phyloP scores from a whole-genome alignment of 2,113 vertebrate genomes.

The Neotoma lepida region DNA sequence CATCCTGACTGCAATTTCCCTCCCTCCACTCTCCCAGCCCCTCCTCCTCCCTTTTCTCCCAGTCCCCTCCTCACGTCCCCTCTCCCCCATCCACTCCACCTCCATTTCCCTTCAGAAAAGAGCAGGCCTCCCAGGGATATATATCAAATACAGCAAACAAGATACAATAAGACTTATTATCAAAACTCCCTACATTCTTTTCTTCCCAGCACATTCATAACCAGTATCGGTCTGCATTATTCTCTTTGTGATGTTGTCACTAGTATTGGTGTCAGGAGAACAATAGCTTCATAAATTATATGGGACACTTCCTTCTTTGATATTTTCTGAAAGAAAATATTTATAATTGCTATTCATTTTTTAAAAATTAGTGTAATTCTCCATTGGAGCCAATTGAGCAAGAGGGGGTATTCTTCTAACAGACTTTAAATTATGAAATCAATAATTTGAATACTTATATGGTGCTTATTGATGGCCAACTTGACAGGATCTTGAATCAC shows the following conservation, averaged over 20 bases:
- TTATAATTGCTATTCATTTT: background rate
- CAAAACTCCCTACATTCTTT: background rate
- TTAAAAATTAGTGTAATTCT: conserved; percentile 16
- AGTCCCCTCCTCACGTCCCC: background rate
- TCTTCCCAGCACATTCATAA: background rate
- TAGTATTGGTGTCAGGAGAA: background rate
- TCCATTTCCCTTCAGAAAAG: background rate
- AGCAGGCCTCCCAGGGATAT: background rate
- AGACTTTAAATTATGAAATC: background rate
- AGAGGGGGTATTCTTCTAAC: background rate
- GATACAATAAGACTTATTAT: background rate
- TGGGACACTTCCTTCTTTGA: background rate
- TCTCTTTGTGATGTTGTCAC: background rate
- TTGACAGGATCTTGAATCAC: background rate
- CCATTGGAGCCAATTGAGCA: background rate
- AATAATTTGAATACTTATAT: background rate
- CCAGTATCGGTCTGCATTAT: background rate
- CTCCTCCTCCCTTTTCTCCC: background rate
- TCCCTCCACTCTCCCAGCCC: background rate
- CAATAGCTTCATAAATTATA: background rate
- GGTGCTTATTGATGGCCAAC: background rate
- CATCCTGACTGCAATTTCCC: background rate
- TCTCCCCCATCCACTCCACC: background rate
- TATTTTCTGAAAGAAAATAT: background rate
- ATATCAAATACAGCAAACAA: background rate